phyloP scores from a whole-genome alignment of 2,888 invertebrate genomes.

The Gymnosoma rotundatum region DNA sequence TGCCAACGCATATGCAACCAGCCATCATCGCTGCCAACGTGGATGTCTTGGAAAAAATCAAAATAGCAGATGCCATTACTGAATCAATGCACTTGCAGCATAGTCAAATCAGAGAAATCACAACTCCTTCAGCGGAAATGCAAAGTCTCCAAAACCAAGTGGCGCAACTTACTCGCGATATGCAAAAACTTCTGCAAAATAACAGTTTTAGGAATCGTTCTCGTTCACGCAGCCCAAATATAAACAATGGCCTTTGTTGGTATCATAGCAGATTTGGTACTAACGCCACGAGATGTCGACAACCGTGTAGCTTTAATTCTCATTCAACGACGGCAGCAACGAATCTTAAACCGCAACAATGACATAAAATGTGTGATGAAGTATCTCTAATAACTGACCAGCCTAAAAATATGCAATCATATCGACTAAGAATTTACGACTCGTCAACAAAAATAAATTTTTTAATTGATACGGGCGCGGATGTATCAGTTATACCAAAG shows the following conservation, averaged over 20 bases:
- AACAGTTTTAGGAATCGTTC: not conserved
- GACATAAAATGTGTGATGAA: not conserved
- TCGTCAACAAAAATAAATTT: slow-evolving; percentile 34
- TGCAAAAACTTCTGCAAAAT: too few species aligned
- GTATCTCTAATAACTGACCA: slow-evolving; percentile 19
- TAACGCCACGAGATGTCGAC: slow-evolving; percentile 33
- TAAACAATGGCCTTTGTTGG: slow-evolving; percentile 33
- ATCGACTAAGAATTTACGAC: slow-evolving; percentile 43
- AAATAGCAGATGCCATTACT: too few species aligned
- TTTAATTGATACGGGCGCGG: slow-evolving; percentile 35
- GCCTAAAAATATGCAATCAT: slow-evolving; percentile 38
- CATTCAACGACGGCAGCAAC: slow-evolving; percentile 5
- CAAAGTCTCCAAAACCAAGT: too few species aligned
- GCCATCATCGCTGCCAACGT: too few species aligned
- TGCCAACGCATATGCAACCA: too few species aligned
- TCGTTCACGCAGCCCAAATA: slow-evolving; percentile 15
- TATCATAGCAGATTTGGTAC: slow-evolving; percentile 41
- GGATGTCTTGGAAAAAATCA: too few species aligned
- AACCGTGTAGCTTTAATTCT: slow-evolving; percentile 26
- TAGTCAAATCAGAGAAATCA: not conserved
- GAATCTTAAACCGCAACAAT: too few species aligned
- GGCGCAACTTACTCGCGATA: too few species aligned
- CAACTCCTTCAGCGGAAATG: not conserved
- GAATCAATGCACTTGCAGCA: not conserved
- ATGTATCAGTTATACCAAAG: too few species aligned